Evolutionary conservation across 2,797 vertebrate species (phyloP).

Genomic region (Apogon talboti): DNA sequence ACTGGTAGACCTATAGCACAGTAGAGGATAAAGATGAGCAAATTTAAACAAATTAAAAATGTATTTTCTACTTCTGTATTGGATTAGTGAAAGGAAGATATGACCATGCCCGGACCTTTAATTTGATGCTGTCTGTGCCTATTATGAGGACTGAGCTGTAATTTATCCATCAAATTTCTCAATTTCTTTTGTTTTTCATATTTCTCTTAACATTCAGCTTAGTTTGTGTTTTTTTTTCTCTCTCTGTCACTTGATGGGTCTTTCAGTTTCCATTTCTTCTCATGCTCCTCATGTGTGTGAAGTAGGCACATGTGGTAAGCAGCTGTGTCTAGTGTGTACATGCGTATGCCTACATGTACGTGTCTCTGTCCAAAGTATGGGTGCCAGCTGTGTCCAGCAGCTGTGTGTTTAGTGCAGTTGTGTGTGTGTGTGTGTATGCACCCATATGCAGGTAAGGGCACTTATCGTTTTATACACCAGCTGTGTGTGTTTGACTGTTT

Average conservation of each 20-base stretch:
- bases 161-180: slow-evolving; percentile 22
- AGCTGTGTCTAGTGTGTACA: slow-evolving; percentile 52
- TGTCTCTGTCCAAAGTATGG: slow-evolving; percentile 53
- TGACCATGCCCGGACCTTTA: slow-evolving; percentile 28
- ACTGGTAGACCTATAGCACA: slow-evolving; percentile 34
- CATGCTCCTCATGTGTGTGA: slow-evolving; percentile 30
- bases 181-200: background rate
- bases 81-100: slow-evolving; percentile 46
- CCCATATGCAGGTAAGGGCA: slow-evolving; percentile 48
- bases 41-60: slow-evolving; percentile 61
- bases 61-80: slow-evolving; percentile 47
- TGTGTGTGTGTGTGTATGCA: slow-evolving; percentile 10
- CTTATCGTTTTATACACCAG: slow-evolving; percentile 55
- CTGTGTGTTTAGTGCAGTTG: slow-evolving; percentile 49
- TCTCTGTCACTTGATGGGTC: background rate
- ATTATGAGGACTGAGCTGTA: slow-evolving; percentile 31
- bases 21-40: slow-evolving; percentile 46
- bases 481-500: slow-evolving; percentile 72
- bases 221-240: background rate
- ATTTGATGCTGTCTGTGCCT: slow-evolving; percentile 41
- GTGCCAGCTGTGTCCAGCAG: slow-evolving; percentile 71
- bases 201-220: background rate
- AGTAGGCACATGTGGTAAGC: slow-evolving; percentile 45
- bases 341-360: slow-evolving; percentile 25
- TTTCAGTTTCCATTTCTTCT: slow-evolving; percentile 2